Evolutionary conservation across 2,113 vertebrate species (phyloP).

Genomic region (Rhineura floridana): DNA sequence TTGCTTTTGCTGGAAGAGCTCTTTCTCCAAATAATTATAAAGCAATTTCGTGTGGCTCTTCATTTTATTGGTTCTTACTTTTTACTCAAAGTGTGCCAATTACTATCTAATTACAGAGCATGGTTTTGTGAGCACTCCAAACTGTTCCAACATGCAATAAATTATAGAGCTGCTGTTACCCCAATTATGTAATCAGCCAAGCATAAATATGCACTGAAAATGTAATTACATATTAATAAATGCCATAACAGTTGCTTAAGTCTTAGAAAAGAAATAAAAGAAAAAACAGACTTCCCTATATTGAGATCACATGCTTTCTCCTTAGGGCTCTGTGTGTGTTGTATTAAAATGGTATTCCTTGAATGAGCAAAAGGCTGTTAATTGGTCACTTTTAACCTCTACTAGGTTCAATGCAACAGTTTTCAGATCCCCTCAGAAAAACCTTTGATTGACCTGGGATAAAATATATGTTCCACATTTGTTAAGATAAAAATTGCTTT

Average conservation of each 20-base stretch:
- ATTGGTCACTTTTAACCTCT: fast-evolving
- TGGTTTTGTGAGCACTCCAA: slow-evolving; percentile 39
- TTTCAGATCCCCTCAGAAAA: slow-evolving; percentile 11
- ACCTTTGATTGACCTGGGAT: neutral
- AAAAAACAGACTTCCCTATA: neutral
- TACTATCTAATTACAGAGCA: slow-evolving; percentile 35
- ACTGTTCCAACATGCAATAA: neutral
- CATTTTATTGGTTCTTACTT: slow-evolving; percentile 41
- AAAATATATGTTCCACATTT: neutral
- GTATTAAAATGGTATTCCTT: fast-evolving
- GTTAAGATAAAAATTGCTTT: slow-evolving; percentile 11
- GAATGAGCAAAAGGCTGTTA: neutral
- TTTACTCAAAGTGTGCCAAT: slow-evolving; percentile 47
- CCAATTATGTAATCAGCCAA: slow-evolving; percentile 18
- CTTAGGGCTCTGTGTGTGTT: neutral
- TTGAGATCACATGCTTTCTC: neutral
- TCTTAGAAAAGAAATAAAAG: neutral
- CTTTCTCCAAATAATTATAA: slow-evolving; percentile 49
- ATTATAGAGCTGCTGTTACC: neutral
- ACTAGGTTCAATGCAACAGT: neutral
- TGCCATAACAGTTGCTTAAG: slow-evolving; percentile 19
- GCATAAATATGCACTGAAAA: slow-evolving; percentile 46
- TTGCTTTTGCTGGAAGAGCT: slow-evolving; percentile 41
- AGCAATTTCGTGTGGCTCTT: slow-evolving; percentile 50
- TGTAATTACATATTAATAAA: slow-evolving; percentile 57